Evolutionary conservation across 2,797 vertebrate species (phyloP).

Genomic region (Sylvilagus floridanus): DNA sequence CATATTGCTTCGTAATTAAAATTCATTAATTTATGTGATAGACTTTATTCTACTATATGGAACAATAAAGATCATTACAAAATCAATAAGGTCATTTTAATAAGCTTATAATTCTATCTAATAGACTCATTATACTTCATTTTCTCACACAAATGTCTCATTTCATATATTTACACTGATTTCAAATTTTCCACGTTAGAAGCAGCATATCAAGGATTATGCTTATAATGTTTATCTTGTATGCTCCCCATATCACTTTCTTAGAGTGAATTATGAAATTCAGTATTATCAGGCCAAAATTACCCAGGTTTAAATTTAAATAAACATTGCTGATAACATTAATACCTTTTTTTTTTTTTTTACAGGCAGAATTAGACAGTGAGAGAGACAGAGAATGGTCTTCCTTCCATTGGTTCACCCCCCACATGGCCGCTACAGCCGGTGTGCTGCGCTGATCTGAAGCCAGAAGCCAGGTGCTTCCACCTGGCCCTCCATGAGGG

Average conservation of each 20-base stretch:
- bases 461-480: too few relatives aligned
- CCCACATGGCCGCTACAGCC: too few relatives aligned
- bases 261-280: neutral
- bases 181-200: neutral
- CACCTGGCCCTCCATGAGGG: too few relatives aligned
- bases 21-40: neutral
- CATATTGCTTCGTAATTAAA: neutral
- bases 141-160: neutral
- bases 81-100: neutral
- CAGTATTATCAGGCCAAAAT: neutral
- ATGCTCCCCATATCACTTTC: neutral
- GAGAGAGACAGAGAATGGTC: too few relatives aligned
- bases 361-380: too few relatives aligned
- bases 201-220: too few relatives aligned
- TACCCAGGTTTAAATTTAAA: neutral
- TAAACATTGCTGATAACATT: neutral
- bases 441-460: too few relatives aligned
- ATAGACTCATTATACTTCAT: neutral
- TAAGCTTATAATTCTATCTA: neutral
- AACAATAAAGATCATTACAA: neutral
- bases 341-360: neutral
- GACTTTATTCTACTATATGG: neutral
- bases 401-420: too few relatives aligned
- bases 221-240: accelerated
- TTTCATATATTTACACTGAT: neutral